Evolutionary conservation across 2,888 invertebrate genomes (phyloP).

Genomic region (Hyalella azteca): DNA sequence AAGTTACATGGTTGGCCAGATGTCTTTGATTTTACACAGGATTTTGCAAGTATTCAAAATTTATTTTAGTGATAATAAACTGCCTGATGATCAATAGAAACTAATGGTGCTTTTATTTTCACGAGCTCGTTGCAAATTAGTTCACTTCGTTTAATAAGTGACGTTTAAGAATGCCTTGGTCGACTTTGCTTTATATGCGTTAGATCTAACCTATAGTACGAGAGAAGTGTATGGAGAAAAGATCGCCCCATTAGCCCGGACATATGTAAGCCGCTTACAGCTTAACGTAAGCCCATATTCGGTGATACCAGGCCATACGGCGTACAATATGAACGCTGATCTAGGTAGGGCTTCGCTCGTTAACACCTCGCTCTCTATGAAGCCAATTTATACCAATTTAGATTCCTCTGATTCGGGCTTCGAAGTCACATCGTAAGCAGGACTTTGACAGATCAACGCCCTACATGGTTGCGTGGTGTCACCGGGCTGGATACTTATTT

Average conservation of each 20-base stretch:
- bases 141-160: no score
- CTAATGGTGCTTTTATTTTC: no score
- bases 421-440: background rate
- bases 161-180: no score
- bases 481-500: no score
- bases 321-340: background rate
- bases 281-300: background rate
- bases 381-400: slow-evolving; percentile 11
- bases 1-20: no score
- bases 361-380: slow-evolving; percentile 27
- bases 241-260: background rate
- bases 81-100: no score
- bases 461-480: background rate
- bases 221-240: background rate
- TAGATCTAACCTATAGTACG: no score
- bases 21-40: no score
- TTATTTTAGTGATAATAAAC: no score
- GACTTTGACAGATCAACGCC: background rate
- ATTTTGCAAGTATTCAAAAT: no score
- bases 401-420: background rate
- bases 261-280: background rate
- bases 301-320: background rate
- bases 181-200: no score
- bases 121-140: no score
- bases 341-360: background rate